phyloP scores from a whole-genome alignment of 37 sponge, comb jelly and placozoan species.

The Agelas oroides region DNA sequence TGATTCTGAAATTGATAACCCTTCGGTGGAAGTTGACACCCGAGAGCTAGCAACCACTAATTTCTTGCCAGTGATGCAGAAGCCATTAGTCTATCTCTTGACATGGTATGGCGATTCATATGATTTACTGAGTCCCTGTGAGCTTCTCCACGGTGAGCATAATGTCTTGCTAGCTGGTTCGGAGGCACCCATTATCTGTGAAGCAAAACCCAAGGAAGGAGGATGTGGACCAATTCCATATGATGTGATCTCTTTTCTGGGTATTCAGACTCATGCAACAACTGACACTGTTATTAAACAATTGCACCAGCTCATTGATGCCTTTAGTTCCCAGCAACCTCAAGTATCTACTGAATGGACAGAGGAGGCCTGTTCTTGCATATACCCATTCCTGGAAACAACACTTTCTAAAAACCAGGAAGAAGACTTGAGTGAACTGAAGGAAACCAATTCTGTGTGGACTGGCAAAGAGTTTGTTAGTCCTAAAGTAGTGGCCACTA shows the following conservation, averaged over 20 bases:
- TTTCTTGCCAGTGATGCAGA: slow-evolving; percentile 50
- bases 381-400: slow-evolving; percentile 29
- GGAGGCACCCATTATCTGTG: slow-evolving; percentile 12
- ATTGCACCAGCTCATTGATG: slow-evolving; percentile 3
- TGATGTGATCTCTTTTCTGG: background rate
- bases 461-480: slow-evolving; percentile 42
- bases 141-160: slow-evolving; percentile 1
- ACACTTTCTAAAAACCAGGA: background rate
- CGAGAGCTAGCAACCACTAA: slow-evolving; percentile 5
- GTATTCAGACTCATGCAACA: slow-evolving; percentile 11
- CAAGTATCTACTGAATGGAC: background rate
- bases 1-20: background rate
- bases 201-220: background rate
- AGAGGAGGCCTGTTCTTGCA: background rate
- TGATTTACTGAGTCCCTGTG: slow-evolving; percentile 4
- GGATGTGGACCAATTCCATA: slow-evolving; percentile 19
- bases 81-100: slow-evolving; percentile 25
- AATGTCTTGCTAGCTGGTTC: slow-evolving; percentile 25
- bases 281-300: slow-evolving; percentile 41
- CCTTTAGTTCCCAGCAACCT: background rate
- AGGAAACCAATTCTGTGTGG: slow-evolving; percentile 8
- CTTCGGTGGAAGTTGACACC: background rate
- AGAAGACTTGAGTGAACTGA: background rate
- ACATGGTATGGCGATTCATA: slow-evolving; percentile 42
- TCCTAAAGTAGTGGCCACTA: slow-evolving; percentile 13